Evolutionary conservation across 2,888 invertebrate species (phyloP), one percentile per base, ranked within the genome.

Genomic region (Octodonta nipae): DNA sequence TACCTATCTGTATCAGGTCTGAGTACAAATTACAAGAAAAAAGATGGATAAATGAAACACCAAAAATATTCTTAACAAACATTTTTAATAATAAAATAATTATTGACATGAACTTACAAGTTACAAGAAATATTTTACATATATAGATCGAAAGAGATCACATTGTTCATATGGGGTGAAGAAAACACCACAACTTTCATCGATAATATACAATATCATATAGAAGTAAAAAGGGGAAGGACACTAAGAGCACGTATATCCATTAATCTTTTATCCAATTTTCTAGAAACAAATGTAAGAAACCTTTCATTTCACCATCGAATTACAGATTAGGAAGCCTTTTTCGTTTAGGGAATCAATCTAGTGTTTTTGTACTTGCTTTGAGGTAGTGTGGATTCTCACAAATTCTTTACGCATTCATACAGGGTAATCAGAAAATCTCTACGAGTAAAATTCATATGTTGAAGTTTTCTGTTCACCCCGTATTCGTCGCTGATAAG

Each of bases 51-150:
- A 22, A 22, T 22, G 4, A 22, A 22, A 22, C 22, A 4, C 3
- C 11, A n/a, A 22, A 3, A 22, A 22, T 22, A 22, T 55, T 55
- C 55, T 50, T 50, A 58, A 58, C 58, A 55, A 60, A 56, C 53
- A 58, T 50, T 47, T 58, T 60, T 61, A 59, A 60, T 60, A 58
- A 58, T 59, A 58, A 60, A 60, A 61, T 60, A 58, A 55, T 53
- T 56, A 57, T 59, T 58, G 59, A 62, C 61, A 61, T 60, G 51
- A 51, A 54, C 56, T 52, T 60, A 60, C 58, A 58, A 51, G 33
- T 43, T 42, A 43, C 43, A 44, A 22, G 22, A 11, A 28, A 35
- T 46, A 44, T 39, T 42, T 42, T 43, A 44, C 43, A 44, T 43
- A 43, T 40, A 44, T 39, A 42, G 47, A 52, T 50, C 50, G 40